These are phyloP conservation scores for Tetragnatha versicolor DNA, from an alignment of 1,140 invertebrate species.

Conservation along the genomic window DNA sequence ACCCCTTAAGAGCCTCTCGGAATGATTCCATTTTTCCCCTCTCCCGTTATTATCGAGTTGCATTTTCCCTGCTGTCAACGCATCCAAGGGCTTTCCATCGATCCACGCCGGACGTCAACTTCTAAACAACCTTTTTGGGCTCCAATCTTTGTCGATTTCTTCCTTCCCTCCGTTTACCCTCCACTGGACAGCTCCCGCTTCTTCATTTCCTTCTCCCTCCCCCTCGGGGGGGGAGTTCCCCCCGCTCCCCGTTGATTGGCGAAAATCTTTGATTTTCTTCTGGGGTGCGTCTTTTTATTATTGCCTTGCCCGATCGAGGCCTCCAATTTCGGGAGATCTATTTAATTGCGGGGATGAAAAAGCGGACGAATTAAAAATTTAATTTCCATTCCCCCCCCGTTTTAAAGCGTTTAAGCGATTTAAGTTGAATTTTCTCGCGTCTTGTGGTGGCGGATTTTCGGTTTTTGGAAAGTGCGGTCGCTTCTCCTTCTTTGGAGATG, in stretches of 20 bases:
- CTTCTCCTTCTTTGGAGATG: too few species aligned
- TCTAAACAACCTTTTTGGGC: conserved; percentile 40
- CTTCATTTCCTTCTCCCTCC: conserved; percentile 40
- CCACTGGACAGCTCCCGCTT: conserved; percentile 50
- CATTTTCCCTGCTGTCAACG: conserved; percentile 48
- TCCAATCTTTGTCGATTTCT: conserved; percentile 54
- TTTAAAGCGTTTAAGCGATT: conserved; percentile 48
- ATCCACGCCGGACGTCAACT: conserved; percentile 48
- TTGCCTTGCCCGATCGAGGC: conserved; percentile 22
- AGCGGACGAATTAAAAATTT: conserved; percentile 51
- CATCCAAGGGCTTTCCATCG: conserved; percentile 31
- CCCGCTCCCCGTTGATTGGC: conserved; percentile 45
- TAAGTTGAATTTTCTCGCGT: conserved; percentile 41
- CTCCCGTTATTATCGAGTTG: conserved; percentile 48
- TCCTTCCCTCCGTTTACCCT: conserved; percentile 52
- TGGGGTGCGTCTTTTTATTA: conserved; percentile 45
- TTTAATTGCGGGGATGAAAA: conserved; percentile 54
- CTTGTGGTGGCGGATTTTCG: not conserved
- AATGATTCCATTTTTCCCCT: too few species aligned
- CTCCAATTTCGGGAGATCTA: conserved; percentile 45
- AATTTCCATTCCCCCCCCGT: conserved; percentile 37
- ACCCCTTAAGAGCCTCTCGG: too few species aligned
- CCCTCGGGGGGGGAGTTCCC: conserved; percentile 5
- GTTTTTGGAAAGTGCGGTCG: conserved; percentile 3
- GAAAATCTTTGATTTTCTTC: conserved; percentile 54